Evolutionary conservation across 2,113 vertebrate genomes (phyloP), one percentile per base, ranked within the genome.

Genomic region (Motacilla alba): DNA sequence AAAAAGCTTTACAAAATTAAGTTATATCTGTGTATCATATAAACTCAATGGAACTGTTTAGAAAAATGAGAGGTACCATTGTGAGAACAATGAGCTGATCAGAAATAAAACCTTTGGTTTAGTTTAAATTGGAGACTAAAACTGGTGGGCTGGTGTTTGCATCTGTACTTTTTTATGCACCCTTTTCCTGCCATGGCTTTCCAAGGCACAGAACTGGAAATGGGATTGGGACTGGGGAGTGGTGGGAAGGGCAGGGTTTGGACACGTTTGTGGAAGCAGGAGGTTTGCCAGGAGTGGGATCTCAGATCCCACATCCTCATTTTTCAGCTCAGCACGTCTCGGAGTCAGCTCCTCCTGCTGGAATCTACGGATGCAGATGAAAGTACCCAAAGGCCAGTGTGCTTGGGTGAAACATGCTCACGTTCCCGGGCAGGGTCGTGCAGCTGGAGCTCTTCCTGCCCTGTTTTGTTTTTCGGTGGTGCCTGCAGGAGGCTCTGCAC

Each of bases 191-290:
- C n/a, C 50, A 0, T 2, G n/a, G 19, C 41, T 72, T 83, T n/a
- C 33, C 11, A 2, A 26, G 52, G 87, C 5, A 4, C 43, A 30
- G 31, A 37, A 1, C 26, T 43, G 78, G 50, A 11, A 28, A 20
- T 8, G 5, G 37, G 31, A 3, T 26, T 11, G 13, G 37, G 31
- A 3, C 22, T 11, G 13, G 35, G 28, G 4, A 11, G 1, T 1
- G 56, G 28, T 53, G 62, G 41, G 26, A 26, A 56, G 49, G 10
- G 31, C 18, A 1, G 27, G 8, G 39, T 7, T 2, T 24, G 30
- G 78, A 5, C 16, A 0, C 1, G 27, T 31, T 35, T 37, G 14
- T 3, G 11, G 60, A 18, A 33, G 49, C 73, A 35, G 28, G 7
- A 24, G n/a, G 17, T 76, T 91, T 69, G 64, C 81, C 58, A 68